Percentiles rank a stretch among this genome's conserved stretches.
Conservation (phyloP, 2,113 vertebrate genomes). For the Gallinago jamesoni region DNA sequence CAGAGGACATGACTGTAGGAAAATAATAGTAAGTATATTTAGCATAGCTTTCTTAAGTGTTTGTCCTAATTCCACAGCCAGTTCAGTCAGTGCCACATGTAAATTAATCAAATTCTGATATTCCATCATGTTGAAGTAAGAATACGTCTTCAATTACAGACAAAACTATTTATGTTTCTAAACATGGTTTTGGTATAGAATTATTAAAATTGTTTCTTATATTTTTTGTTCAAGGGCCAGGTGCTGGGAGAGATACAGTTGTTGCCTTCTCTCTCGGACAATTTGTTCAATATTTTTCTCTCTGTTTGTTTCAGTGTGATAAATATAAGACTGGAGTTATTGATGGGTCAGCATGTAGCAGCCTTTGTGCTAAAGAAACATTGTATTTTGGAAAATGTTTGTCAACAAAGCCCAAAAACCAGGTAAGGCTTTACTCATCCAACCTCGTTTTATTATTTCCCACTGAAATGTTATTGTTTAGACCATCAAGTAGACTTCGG, state of each 20-base stretch:
- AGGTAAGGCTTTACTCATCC: constrained; percentile 76
- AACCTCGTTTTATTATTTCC: background rate
- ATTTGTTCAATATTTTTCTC: background rate
- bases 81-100: background rate
- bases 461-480: background rate
- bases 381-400: constrained; percentile 95
- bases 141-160: background rate
- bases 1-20: constrained; percentile 94
- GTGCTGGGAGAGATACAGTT: background rate
- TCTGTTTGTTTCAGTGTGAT: constrained; percentile 83
- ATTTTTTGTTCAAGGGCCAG: background rate
- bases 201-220: background rate
- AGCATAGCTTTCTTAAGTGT: background rate
- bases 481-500: background rate
- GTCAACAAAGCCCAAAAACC: constrained; percentile 88
- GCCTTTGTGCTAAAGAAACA: constrained; percentile 92
- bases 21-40: constrained; percentile 88
- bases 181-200: background rate
- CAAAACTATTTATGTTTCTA: background rate
- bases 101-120: background rate
- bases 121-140: background rate
- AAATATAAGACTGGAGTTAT: constrained; percentile 94
- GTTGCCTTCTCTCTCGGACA: background rate
- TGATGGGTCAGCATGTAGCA: constrained; percentile 93
- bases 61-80: background rate